These are phyloP conservation scores for Allobates femoralis DNA, from an alignment of 2,797 vertebrate genomes.

Conservation along the genomic window DNA sequence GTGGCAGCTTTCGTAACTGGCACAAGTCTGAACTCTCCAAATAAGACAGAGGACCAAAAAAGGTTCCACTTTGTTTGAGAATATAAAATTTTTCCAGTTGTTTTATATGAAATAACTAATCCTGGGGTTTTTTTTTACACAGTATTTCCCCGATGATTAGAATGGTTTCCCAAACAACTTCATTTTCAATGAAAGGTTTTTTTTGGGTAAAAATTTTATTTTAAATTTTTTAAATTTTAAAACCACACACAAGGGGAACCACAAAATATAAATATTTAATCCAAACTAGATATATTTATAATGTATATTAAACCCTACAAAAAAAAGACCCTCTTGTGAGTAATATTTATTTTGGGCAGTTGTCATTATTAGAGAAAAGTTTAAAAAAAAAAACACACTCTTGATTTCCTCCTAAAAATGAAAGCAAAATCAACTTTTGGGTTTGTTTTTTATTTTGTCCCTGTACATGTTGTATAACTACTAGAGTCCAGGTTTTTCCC, in stretches of 20 bases:
- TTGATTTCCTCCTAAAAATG: no score
- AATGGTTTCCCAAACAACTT: conserved; percentile 15
- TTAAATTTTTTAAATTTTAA: background rate
- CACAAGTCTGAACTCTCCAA: background rate
- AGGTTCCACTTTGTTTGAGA: background rate
- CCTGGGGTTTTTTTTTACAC: background rate
- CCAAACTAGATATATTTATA: background rate
- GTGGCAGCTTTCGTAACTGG: background rate
- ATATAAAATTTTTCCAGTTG: background rate
- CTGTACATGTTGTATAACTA: no score
- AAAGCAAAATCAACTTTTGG: no score
- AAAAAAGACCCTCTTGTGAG: background rate
- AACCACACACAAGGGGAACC: background rate
- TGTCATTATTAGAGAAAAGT: no score
- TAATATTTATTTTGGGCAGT: background rate
- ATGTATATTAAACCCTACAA: background rate
- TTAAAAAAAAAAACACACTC: no score
- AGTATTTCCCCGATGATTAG: background rate
- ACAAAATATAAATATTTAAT: conserved; percentile 5
- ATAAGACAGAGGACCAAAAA: no score
- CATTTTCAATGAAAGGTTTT: background rate
- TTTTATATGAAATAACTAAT: background rate
- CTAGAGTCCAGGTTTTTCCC: no score
- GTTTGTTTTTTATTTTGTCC: no score
- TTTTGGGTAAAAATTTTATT: background rate